Conservation (phyloP, 2,888 invertebrate genomes). For the Drosophila meridiana region DNA sequence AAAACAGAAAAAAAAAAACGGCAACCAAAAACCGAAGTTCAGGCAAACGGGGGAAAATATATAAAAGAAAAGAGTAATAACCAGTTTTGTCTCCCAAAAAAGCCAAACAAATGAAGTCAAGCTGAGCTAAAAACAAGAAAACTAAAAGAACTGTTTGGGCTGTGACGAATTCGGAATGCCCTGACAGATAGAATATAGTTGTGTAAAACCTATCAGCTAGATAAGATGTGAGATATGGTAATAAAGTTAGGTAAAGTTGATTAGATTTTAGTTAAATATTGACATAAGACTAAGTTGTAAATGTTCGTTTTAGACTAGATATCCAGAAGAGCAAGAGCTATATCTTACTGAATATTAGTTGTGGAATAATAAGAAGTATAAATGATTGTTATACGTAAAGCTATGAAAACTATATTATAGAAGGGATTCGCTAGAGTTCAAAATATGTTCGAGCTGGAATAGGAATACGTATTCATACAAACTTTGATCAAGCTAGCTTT, state of each 20-base stretch:
- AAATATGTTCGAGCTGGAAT: background rate
- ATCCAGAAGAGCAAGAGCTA: background rate
- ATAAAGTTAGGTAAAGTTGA: background rate
- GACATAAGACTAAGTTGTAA: background rate
- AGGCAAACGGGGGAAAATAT: constrained; percentile 55
- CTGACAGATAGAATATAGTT: background rate
- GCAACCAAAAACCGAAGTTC: constrained; percentile 62
- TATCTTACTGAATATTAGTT: background rate
- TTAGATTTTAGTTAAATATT: background rate
- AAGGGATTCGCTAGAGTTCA: background rate
- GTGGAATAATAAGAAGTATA: too few relatives aligned
- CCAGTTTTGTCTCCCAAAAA: constrained; percentile 83
- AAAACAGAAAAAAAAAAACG: constrained; percentile 43
- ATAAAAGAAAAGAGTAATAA: constrained; percentile 78
- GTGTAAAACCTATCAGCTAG: background rate
- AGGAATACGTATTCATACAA: background rate
- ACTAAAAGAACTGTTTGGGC: constrained; percentile 12
- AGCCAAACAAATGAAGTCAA: constrained; percentile 80
- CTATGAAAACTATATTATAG: background rate
- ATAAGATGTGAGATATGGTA: background rate
- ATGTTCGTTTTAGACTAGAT: background rate
- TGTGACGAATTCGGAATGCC: constrained; percentile 2
- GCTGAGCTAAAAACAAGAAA: constrained; percentile 54
- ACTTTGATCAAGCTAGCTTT: background rate
- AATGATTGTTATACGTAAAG: background rate